Conservation (phyloP, 2,797 vertebrate genomes). For the Phrynocephalus guinanensis region DNA sequence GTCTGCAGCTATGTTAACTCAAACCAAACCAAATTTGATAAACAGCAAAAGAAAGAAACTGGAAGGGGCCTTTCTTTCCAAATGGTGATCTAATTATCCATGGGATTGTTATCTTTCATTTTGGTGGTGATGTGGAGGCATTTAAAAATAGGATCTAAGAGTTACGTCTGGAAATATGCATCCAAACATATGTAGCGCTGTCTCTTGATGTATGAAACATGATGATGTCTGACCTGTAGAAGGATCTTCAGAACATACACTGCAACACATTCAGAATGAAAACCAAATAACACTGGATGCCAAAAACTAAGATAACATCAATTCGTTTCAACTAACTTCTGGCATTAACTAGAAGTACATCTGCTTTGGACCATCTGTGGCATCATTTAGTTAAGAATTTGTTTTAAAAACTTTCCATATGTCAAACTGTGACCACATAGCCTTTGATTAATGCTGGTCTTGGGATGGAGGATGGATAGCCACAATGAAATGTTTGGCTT, state of each 20-base stretch:
- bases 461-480: neutral
- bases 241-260: constrained; percentile 53
- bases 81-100: neutral
- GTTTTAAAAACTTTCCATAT: constrained; percentile 16
- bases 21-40: no score
- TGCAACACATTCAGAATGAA: constrained; percentile 11
- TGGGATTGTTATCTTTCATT: neutral
- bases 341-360: constrained; percentile 33
- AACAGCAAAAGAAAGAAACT: neutral
- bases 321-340: constrained; percentile 37
- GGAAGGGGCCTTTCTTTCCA: neutral
- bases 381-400: neutral
- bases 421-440: neutral
- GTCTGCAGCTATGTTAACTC: no score
- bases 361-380: neutral
- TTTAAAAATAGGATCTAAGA: neutral
- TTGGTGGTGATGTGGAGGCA: no score
- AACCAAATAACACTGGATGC: constrained; percentile 42
- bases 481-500: constrained; percentile 9
- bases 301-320: constrained; percentile 28
- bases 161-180: neutral
- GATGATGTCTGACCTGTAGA: constrained; percentile 16
- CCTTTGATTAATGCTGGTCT: neutral
- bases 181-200: no score
- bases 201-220: constrained; percentile 28